Base-by-base conservation (phyloP, 2,888 invertebrate species). In the Salticus scenicus region DNA sequence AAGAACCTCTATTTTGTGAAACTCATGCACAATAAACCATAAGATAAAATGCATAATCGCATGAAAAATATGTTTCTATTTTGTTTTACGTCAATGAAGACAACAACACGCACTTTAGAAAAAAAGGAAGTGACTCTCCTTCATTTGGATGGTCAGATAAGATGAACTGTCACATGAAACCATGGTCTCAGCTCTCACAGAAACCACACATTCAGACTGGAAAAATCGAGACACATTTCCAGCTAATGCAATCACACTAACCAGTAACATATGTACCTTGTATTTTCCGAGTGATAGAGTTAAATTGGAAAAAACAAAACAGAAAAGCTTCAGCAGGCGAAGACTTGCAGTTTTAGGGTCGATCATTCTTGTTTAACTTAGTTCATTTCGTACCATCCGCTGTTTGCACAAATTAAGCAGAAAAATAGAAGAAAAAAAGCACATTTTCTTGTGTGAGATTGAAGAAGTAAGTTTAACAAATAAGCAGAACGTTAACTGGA, bases 251-350 rank as follows among this genome's bases (percentile, higher is more conserved):
- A 24, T 24, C 57, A 57, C 57, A 57, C 24, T 72, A 84, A 69
- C 71, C 71, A 84, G 72, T 67, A 76, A 63, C 71, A 73, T 77
- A 74, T 67, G 80, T 80, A 84, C 83, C 83, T 84, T 84, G 83
- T 84, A 84, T 84, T 51, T 66, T 83, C 83, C 83, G 77, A 77
- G 77, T 73, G 77, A 76, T 67, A 67, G 37, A 20, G 33, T 71
- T 75, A 41, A 37, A 57, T 30, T 57, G 37, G n/a, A 67, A 37
- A 51, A 27, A 30, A 24, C 5, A 24, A 57, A 24, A 47, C 2
- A 24, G 2, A 24, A 57, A 57, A 24, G 24, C 2, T 57, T 24
- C 2, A 57, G 7, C 57, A 57, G 57, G 57, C 57, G 24, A 24
- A 57, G 57, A 57, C 57, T 5, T 57, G 17, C 57, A 57, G 57